Evolutionary conservation across 2,888 invertebrate genomes (phyloP), one percentile per base, ranked within the genome.

Genomic region (Amblyjoppa fuscipennis): DNA sequence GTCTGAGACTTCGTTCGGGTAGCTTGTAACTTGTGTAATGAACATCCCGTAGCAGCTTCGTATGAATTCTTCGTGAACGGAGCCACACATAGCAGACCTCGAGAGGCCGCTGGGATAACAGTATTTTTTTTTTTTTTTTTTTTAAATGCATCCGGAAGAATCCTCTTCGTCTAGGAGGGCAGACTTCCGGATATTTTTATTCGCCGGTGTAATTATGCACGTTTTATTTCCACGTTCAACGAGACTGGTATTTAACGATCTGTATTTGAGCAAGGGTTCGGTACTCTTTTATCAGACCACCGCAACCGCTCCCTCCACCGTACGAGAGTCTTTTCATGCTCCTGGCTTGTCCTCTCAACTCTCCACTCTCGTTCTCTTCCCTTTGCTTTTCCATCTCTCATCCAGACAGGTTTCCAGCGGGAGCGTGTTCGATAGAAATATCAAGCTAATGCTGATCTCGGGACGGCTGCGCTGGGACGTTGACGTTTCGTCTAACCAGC

Each of bases 121-220:
- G 25, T 6, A 25, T 53, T 34, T 38, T 41, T 41, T 56, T 56
- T 56, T 61, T 11, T 61, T 20, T 20, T 20, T 20, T 20, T 20
- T 20, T 20, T 20, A 20, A 20, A 16, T 28, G 61, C 5, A 61
- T 16, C 31, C 31, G 16, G 31, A 61, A 16, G 31, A 31, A 61
- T 28, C 31, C 34, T 74, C 74, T n/a, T 6, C 5, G 16, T 53
- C 61, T 74, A 38, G 38, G 16, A 16, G 34, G 16, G 25, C 25
- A 28, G 64, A 64, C 16, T 34, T 31, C 7, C 64, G 64, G 5
- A 71, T 82, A 80, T 81, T 73, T 59, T 76, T 59, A 81, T 64
- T 45, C 64, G 20, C 20, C 64, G 59, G 73, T 82, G 86, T 82
- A 82, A 86, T 86, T 79, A 86, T 84, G 86, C 76, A 56, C 75